phyloP scores from a whole-genome alignment of 1,140 invertebrate species.

The Cydia fagiglandana region DNA sequence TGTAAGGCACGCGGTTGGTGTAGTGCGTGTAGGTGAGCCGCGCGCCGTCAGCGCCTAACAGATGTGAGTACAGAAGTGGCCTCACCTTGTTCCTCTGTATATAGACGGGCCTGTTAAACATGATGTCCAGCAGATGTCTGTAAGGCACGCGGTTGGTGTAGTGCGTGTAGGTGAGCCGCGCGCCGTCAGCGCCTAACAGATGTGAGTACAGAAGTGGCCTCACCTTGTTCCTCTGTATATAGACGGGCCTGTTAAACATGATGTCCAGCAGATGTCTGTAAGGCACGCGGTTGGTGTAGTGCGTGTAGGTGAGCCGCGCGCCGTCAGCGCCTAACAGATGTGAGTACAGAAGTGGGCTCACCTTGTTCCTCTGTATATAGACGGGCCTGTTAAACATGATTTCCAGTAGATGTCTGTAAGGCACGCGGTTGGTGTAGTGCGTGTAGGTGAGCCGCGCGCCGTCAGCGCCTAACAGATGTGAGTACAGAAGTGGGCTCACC shows the following conservation, averaged over 20 bases:
- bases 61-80: no score
- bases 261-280: slow-evolving; percentile 86
- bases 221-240: slow-evolving; percentile 77
- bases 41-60: no score
- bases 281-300: slow-evolving; percentile 86
- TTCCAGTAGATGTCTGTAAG: slow-evolving; percentile 84
- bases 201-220: no score
- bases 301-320: slow-evolving; percentile 86
- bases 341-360: slow-evolving; percentile 46
- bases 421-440: slow-evolving; percentile 86
- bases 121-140: no score
- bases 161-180: no score
- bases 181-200: no score
- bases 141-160: no score
- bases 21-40: no score
- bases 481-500: slow-evolving; percentile 57
- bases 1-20: no score
- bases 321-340: slow-evolving; percentile 88
- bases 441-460: slow-evolving; percentile 86
- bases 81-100: no score
- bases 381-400: slow-evolving; percentile 89
- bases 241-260: slow-evolving; percentile 87
- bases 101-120: no score
- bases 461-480: slow-evolving; percentile 87
- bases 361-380: slow-evolving; percentile 81